Base-by-base conservation (phyloP, 2,797 vertebrate species). In the Gobio occitaniae region DNA sequence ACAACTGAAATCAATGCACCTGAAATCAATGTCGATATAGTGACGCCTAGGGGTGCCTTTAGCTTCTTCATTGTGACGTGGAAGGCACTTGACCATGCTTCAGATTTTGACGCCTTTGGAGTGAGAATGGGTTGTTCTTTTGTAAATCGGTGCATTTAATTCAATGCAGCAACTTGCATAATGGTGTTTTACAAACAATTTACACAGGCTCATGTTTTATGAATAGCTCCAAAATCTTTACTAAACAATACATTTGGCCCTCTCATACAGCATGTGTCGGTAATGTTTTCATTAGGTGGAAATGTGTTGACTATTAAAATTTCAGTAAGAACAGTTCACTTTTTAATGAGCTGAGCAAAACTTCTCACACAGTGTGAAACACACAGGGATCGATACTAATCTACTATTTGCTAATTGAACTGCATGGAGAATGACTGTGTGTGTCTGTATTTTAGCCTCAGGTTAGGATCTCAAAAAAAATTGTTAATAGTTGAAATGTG, bases 331-430 rank as follows among this genome's bases (percentile, higher is more conserved):
- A 78, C 75, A 71, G 52, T 7, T 70, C 78, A 78, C 59, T 78
- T 71, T 83, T 86, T 86, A 83, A 86, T 79, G 80, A 83, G 68
- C 38, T 54, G n/a, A 41, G 47, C 32, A 29, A 78, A 78, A 72
- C 69, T 78, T 56, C 66, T 56, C 63, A 25, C 47, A 41, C 41
- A 47, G 81, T 19, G 48, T 78, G 83, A 78, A 87, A 38, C 12
- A 36, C 29, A 76, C 29, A 54, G 72, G 56, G 68, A 88, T 89
- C 83, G 50, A 89, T 89, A 69, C 50, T 80, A 85, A 88, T 89
- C 83, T 74, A 47, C 41, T 59, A 47, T 74, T 78, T 65, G 78
- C 77, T 88, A 88, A 89, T 88, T 83, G 76, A 88, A 87, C 63
- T 75, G 80, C 69, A 15, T 50, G 77, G 66, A 47, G 78, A 75